Conservation (phyloP, 1,140 invertebrate genomes). For the Bombus fervidus region DNA sequence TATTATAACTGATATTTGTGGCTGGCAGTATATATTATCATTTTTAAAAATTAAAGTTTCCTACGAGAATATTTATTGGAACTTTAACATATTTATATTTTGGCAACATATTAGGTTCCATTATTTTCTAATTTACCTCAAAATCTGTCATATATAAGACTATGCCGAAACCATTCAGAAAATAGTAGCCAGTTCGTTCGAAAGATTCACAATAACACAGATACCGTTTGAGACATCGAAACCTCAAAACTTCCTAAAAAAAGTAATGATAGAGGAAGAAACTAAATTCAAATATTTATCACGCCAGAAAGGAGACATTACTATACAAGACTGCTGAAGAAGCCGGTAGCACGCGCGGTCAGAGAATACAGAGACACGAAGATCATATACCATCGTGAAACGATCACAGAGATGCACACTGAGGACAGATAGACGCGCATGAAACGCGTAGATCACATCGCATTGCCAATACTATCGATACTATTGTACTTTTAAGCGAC, state of each 20-base stretch:
- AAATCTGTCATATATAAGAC: not conserved
- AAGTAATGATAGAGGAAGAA: too few relatives aligned
- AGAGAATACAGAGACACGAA: not conserved
- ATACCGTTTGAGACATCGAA: not conserved
- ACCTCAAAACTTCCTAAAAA: not conserved
- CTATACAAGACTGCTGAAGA: not conserved
- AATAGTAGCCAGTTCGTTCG: not conserved
- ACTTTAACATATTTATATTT: too few relatives aligned
- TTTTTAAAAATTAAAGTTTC: too few relatives aligned
- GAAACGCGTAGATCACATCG: constrained; percentile 54
- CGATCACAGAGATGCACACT: not conserved
- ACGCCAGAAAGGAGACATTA: too few relatives aligned
- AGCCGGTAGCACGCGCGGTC: constrained; percentile 13
- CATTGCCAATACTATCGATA: constrained; percentile 78
- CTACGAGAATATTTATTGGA: too few relatives aligned
- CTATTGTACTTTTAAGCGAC: constrained; percentile 65
- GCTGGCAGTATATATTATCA: too few relatives aligned
- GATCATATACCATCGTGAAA: not conserved
- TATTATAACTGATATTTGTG: too few relatives aligned
- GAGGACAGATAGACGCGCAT: not conserved
- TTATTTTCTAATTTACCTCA: not conserved
- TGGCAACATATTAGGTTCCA: not conserved
- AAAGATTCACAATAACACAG: not conserved
- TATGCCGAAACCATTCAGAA: too few relatives aligned
- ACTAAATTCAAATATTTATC: too few relatives aligned